These are phyloP conservation scores for Elaphurus davidianus DNA, from an alignment of 2,113 vertebrate species.

Conservation along the genomic window DNA sequence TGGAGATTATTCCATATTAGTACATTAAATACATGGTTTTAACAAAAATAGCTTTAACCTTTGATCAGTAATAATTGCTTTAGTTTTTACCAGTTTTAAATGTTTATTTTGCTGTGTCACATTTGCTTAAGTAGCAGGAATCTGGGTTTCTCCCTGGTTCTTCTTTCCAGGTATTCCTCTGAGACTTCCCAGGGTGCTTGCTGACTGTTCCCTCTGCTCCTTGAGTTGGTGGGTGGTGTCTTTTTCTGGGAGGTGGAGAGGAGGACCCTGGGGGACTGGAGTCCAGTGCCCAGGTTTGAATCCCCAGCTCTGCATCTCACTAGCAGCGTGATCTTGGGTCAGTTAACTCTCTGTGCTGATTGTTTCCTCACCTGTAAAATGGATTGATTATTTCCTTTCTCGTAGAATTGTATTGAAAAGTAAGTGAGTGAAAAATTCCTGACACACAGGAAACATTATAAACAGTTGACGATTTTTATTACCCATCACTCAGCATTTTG, in stretches of 20 bases:
- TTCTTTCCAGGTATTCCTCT: neutral
- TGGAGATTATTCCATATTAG: neutral
- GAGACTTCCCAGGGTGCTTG: neutral
- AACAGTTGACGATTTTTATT: slow-evolving; percentile 13
- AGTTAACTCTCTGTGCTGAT: neutral
- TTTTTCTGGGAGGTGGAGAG: neutral
- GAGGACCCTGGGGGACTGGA: neutral
- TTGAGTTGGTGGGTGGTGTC: neutral
- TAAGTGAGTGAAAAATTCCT: neutral
- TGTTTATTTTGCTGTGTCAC: neutral
- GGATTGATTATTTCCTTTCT: neutral
- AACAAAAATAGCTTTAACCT: neutral
- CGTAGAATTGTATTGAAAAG: neutral
- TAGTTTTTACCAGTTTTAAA: neutral
- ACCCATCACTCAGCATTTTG: neutral
- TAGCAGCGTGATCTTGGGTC: neutral
- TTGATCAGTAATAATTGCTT: neutral
- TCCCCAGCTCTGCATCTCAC: neutral
- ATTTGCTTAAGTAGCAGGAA: slow-evolving; percentile 2
- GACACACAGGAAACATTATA: neutral
- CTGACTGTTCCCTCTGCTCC: neutral
- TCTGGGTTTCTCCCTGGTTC: neutral
- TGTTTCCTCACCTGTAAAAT: neutral
- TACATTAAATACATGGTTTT: slow-evolving; percentile 3
- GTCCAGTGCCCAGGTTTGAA: neutral